Base-by-base conservation (phyloP, 2,113 vertebrate genomes). In the Gila orcuttii region DNA sequence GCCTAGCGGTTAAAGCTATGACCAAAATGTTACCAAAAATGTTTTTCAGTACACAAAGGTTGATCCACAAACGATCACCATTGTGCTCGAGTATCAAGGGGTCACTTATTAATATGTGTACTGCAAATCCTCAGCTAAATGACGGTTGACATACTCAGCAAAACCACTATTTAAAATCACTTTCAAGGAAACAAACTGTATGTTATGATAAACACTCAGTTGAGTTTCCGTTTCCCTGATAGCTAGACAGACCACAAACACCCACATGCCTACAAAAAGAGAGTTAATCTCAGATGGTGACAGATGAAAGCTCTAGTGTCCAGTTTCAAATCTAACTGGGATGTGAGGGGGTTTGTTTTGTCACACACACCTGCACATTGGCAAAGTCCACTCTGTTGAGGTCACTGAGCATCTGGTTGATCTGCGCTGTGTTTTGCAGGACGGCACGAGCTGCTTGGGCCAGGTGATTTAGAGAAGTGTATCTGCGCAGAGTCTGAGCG, bases 401-500 rank as follows among this genome's bases (percentile, higher is more conserved):
- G 90, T 98, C 97, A 1, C 96, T 97, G 75, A 98, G 95, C 97
- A 98, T 98, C 94, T 98, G 97, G 93, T 95, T 98, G 92, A 98
- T 98, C 91, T 98, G 97, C 0, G 97, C 96, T 0, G 97, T 97
- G 91, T 98, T 98, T 94, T 98, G 97, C 66, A 98, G 95, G 76
- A 98, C 97, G 0, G 97, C 97, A 0, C 97, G 96, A 0, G 97
- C 97, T 0, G 97, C 97, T 93, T 98, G 97, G 1, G 97, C 97
- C 68, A 98, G 91, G 90, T 98, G 97, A 89, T 98, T 98, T 42
- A 98, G 93, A 57, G 96, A 97, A 1, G 97, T 98, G 92, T 98
- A 98, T 82, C 97, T 96, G 36, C 97, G 95, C 91, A 98, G 94
- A 0, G 97, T 98, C 93, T 98, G 97, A 5, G 97, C 96, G 87